Conservation (phyloP, 2,888 invertebrate species). For the Pinctada fucata region DNA sequence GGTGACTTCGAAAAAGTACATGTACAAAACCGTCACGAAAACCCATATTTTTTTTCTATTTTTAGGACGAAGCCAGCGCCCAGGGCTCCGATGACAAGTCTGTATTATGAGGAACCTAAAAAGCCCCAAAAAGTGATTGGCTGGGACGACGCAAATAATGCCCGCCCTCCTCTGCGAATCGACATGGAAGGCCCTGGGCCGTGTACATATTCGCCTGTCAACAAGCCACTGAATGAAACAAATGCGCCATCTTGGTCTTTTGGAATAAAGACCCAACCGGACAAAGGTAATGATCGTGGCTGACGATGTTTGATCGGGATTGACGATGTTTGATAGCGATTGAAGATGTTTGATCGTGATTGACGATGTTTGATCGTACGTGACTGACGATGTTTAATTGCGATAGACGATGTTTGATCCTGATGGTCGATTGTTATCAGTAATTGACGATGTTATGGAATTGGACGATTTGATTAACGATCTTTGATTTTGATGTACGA, state of each 20-base stretch:
- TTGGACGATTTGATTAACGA: too few species aligned
- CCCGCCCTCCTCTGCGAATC: constrained; percentile 70
- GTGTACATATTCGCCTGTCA: constrained; percentile 68
- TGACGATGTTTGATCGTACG: too few species aligned
- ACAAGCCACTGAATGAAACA: constrained; percentile 70
- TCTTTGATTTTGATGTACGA: too few species aligned
- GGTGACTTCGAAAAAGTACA: too few species aligned
- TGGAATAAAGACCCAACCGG: constrained; percentile 66
- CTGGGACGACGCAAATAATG: constrained; percentile 70
- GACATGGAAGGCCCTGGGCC: constrained; percentile 75
- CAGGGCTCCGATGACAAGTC: constrained; percentile 53
- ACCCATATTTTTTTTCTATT: not conserved
- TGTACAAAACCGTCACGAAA: too few species aligned
- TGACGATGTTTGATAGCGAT: too few species aligned
- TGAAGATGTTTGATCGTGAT: too few species aligned
- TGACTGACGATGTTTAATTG: too few species aligned
- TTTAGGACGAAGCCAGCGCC: constrained; percentile 56
- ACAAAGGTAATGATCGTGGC: constrained; percentile 62
- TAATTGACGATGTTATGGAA: too few species aligned
- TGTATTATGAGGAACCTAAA: constrained; percentile 65
- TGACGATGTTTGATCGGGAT: too few species aligned
- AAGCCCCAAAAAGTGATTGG: constrained; percentile 65
- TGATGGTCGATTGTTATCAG: too few species aligned
- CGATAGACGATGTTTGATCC: too few species aligned
- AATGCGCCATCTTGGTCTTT: constrained; percentile 73